Base-by-base conservation (phyloP, 1,140 invertebrate genomes). In the Thaumetopoea pityocampa region DNA sequence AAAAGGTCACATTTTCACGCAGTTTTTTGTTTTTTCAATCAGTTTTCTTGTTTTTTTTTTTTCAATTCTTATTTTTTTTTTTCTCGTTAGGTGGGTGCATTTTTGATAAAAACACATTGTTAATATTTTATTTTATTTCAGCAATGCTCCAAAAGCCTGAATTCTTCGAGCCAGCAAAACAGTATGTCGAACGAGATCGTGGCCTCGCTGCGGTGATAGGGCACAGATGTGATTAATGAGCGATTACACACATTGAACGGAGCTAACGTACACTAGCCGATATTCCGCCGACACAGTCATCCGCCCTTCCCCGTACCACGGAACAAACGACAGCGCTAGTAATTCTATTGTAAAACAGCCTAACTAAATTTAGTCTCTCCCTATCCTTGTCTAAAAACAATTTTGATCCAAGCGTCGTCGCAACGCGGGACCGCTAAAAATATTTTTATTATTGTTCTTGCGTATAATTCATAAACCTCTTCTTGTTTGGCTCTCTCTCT, bases 91-190 rank as follows among this genome's bases (percentile, higher is more conserved):
- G 33, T 23, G 19, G 33, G 14, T 24, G 12, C 33, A 19, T 29
- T 36, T 38, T 32, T 5, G 8, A 17, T 14, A 6, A 4, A 24
- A 20, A 34, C 29, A 5, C 23, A 27, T 45, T 35, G 8, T 34
- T 29, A 44, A 30, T 37, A 44, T 51, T 43, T 40, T 51, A 9
- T n/a, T 33, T 37, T 42, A 62, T 84, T 85, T 42, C 73, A 86
- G 85, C 81, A 85, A 67, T 86, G 85, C 49, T 78, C 73, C 40
- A 85, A 85, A 77, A 81, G 64, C 60, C 59, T 73, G 61, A 82
- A 81, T 57, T 56, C 68, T 56, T 73, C 74, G 44, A 85, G 70
- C 52, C 76, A 85, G 52, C 83, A 86, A 57, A 86, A 86, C 67
- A 78, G 63, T 53, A 58, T 86, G 67, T 74, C 71, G 36, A 86